A percentile compares a stretch with the other conserved stretches of the same genome.
Conservation (phyloP, 35 echinoderm and acorn worm genomes). For the Antedon bifida region DNA sequence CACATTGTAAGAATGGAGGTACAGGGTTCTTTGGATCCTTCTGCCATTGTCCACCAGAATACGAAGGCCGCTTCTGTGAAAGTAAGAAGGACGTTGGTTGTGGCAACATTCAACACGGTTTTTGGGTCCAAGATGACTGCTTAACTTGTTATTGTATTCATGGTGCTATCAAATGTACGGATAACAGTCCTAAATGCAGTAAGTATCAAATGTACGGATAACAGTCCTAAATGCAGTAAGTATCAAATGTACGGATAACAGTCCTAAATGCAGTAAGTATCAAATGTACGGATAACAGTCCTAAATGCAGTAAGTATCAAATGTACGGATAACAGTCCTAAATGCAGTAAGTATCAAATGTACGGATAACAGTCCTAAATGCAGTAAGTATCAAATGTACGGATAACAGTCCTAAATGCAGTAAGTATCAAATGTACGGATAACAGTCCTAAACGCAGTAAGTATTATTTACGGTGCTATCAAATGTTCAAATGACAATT, state of each 20-base stretch:
- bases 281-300: conserved; percentile 10
- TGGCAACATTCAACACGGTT: background rate
- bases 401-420: conserved; percentile 20
- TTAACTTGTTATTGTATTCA: conserved; percentile 29
- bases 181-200: conserved; percentile 26
- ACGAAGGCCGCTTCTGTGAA: conserved; percentile 49
- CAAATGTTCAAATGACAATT: too few species aligned
- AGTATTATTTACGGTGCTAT: background rate
- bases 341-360: conserved; percentile 39
- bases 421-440: conserved; percentile 21
- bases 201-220: conserved; percentile 19
- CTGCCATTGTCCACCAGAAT: conserved; percentile 36
- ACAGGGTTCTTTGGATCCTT: conserved; percentile 42
- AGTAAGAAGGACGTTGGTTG: conserved; percentile 4
- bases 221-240: too few species aligned
- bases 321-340: conserved; percentile 17
- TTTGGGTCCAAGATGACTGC: conserved; percentile 28
- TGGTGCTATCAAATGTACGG: conserved; percentile 18
- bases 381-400: conserved; percentile 29
- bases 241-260: too few species aligned
- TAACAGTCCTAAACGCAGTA: conserved; percentile 26
- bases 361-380: conserved; percentile 18
- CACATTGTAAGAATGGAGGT: conserved; percentile 56
- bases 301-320: conserved; percentile 32
- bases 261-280: background rate